Percentiles rank a stretch among this genome's conserved stretches.
These are phyloP conservation scores for Dicrurus megarhynchus DNA, from an alignment of 2,113 vertebrate genomes.

Conservation along the genomic window DNA sequence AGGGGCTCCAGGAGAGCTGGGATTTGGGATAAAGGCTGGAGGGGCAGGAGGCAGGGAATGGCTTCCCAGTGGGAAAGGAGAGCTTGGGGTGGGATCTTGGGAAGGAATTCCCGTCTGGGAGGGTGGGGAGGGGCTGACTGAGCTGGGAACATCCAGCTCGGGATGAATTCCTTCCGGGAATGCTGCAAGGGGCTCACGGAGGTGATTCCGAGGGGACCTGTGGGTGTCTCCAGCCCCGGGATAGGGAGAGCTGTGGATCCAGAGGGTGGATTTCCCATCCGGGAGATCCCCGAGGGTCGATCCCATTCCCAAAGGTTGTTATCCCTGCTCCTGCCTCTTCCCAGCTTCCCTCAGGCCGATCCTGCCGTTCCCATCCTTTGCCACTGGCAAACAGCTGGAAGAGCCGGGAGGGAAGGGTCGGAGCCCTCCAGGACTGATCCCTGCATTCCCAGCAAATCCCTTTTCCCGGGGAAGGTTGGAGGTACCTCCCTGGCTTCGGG, in stretches of 20 bases:
- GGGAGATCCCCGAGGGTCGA: not conserved
- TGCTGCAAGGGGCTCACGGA: not conserved
- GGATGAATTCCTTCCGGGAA: not conserved
- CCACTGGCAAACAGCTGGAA: not conserved
- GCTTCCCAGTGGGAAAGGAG: not conserved
- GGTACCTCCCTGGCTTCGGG: fast-evolving
- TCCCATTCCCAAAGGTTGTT: not conserved
- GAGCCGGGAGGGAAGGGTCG: not conserved
- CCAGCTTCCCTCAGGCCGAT: not conserved
- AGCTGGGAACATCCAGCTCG: not conserved
- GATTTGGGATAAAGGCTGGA: not conserved
- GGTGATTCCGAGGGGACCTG: not conserved
- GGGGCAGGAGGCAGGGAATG: no score
- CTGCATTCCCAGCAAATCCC: not conserved
- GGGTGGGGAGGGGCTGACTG: not conserved
- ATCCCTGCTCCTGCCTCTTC: not conserved
- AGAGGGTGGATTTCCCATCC: not conserved
- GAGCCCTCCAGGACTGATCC: not conserved
- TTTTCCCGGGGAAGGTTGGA: no score
- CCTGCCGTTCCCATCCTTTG: not conserved
- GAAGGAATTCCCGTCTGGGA: not conserved
- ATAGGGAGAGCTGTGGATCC: not conserved
- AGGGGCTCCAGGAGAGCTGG: not conserved
- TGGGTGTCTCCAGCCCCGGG: not conserved
- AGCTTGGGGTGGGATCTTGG: not conserved